phyloP scores from a whole-genome alignment of 2,113 vertebrate genomes.

The Nannobrachium achirus region DNA sequence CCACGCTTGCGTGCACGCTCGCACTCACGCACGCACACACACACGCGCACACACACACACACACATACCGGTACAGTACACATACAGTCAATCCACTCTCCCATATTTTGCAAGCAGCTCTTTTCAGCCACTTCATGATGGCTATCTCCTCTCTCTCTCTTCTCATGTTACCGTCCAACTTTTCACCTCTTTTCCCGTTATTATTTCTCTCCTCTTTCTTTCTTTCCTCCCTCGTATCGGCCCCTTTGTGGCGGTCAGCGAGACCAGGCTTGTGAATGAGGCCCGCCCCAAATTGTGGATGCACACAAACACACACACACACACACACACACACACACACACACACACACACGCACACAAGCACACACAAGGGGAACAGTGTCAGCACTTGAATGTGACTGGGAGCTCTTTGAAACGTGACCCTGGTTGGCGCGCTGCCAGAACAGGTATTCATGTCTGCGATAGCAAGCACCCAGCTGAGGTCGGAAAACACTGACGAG shows the following conservation, averaged over 20 bases:
- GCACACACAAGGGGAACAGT: constrained; percentile 20
- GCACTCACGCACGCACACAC: constrained; percentile 3
- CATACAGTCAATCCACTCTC: too few relatives aligned
- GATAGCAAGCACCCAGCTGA: constrained; percentile 3
- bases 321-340: too few relatives aligned
- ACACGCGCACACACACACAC: constrained; percentile 2
- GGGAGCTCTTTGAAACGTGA: constrained; percentile 50
- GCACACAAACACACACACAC: background rate
- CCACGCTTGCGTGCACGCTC: too few relatives aligned
- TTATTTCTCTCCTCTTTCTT: background rate
- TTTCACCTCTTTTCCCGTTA: background rate
- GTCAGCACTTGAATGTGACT: constrained; percentile 34
- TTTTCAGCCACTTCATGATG: constrained; percentile 25
- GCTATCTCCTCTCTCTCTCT: constrained; percentile 27
- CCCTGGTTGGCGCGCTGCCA: constrained; percentile 15
- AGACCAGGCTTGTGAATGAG: constrained; percentile 53
- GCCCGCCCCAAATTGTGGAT: constrained; percentile 20
- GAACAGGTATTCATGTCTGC: constrained; percentile 18
- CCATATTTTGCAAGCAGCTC: too few relatives aligned
- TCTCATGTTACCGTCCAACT: constrained; percentile 15
- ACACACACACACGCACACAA: too few relatives aligned
- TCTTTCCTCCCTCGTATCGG: background rate
- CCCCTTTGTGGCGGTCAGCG: constrained; percentile 42
- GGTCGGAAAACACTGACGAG: too few relatives aligned
- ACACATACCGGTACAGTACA: background rate